Evolutionary conservation across 2,888 invertebrate genomes (phyloP), one percentile per base, ranked within the genome.

Genomic region (Ophioninae sp.): DNA sequence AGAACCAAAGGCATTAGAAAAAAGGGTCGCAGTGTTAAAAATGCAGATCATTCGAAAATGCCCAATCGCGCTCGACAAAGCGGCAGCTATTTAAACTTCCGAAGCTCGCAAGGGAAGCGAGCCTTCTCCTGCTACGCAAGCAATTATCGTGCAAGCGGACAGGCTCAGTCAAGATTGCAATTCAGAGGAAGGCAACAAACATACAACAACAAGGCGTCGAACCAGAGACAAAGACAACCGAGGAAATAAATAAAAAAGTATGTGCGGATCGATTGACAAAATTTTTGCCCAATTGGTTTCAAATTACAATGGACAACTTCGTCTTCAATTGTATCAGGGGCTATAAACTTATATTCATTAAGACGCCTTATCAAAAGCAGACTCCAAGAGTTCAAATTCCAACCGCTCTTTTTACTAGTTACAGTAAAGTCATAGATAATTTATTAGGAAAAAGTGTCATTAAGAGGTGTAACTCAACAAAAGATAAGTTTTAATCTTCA

Each of bases 281-380:
- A 73, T 85, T 78, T 59, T 51, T 67, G 5, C 10, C 56, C 5
- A 41, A 68, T 8, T 85, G 79, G 81, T 6, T 56, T 59, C 13
- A 78, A 56, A 83, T 85, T 10, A 83, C 82, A 0, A 44, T 69
- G 10, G 81, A 84, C 63, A 78, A 64, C 30, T 85, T 85, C 73
- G 64, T 81, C 41, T 51, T 85, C 17, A 20, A 37, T n/a, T 79
- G 81, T 64, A 64, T 85, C n/a, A 17, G 37, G 58, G 85, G 82
- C 9, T 84, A 85, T 23, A 79, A 58, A 63, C 79, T 71, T 58
- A 58, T 22, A 22, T 79, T 85, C 44, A 56, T 37, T 58, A 68
- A 39, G 10, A 73, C 8, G n/a, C 39, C 65, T 5, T 23, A 61
- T 23, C 80, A 80, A 56, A 8, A 20, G 8, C 58, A 23, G 59